Base-by-base conservation (phyloP, 2,797 vertebrate species). In the Spondyliosoma cantharus region DNA sequence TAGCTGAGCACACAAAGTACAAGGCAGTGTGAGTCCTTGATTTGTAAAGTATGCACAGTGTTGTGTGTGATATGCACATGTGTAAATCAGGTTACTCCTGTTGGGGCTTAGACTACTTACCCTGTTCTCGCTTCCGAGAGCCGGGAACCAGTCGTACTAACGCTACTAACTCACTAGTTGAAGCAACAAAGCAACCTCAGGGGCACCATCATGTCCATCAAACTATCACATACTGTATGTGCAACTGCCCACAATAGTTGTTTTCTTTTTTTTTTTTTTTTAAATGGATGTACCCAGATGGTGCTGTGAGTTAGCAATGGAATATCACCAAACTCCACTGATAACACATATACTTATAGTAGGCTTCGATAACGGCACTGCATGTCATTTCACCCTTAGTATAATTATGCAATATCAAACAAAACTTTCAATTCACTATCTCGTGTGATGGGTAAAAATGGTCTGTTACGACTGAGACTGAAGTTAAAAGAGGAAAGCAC, bases 311-410 rank as follows among this genome's bases (percentile, higher is more conserved):
- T 86, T 86, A 81, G 81, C 83, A 54, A 90, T 62, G 79, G 79
- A 88, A 78, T 84, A 85, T 91, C 89, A 93, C 91, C 68, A 29
- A 80, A 84, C 78, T 85, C 88, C 92, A 93, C 91, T 22, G 84
- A 89, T 73, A 75, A 88, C 89, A 93, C 87, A 69, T 81, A 89
- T 85, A 90, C 71, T 73, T 84, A 82, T 82, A 70, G 72, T 90
- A 87, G 75, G 88, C 91, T 91, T 90, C 53, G 71, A 85, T 60
- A 89, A 87, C 68, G 58, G 86, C 91, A 93, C 88, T 92, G 93
- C 93, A 94, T 94, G 93, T 90, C 91, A 93, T 94, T 86, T 92
- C 92, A 94, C 91, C 85, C 66, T 84, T 82, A 89, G 90, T 86
- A 82, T 92, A 83, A 90, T 84, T 90, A 92, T 91, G 92, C 90